A percentile compares a stretch with the other conserved stretches of the same genome.
phyloP scores from a whole-genome alignment of 2,113 vertebrate genomes.

The Carlito syrichta region DNA sequence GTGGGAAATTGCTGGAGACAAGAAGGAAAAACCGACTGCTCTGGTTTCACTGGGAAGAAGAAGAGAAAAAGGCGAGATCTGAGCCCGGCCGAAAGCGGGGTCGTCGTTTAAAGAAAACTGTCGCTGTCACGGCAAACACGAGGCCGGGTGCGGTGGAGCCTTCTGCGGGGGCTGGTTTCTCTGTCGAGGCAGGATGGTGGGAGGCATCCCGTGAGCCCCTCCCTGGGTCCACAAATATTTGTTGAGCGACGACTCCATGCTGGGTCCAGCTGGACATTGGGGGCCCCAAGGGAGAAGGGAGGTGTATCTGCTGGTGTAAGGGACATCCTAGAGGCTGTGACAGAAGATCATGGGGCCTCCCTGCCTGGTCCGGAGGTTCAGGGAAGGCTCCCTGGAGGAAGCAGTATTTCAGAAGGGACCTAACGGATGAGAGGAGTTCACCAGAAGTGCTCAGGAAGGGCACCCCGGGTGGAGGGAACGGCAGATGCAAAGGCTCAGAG shows the following conservation, averaged over 20 bases:
- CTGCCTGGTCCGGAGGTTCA: not conserved
- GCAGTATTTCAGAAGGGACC: not conserved
- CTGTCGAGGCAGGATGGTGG: not conserved
- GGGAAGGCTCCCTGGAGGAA: not conserved
- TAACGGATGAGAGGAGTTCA: not conserved
- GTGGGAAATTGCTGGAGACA: slow-evolving; percentile 63
- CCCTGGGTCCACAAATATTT: not conserved
- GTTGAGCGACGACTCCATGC: not conserved
- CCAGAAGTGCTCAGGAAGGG: not conserved
- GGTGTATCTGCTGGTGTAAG: not conserved
- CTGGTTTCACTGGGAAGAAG: slow-evolving; percentile 32
- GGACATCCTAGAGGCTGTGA: not conserved
- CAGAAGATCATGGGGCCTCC: not conserved
- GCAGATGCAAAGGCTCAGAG: not conserved
- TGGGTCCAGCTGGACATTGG: not conserved
- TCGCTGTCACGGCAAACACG: not conserved
- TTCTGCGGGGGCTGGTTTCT: not conserved
- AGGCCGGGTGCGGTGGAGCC: not conserved
- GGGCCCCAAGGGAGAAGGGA: not conserved
- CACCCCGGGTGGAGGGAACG: not conserved
- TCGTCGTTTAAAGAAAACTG: not conserved
- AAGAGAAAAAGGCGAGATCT: not conserved
- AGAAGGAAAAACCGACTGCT: slow-evolving; percentile 40
- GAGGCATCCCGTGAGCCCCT: accelerated
- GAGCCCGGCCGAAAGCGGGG: not conserved